These are phyloP conservation scores for Artemia sinica DNA, from an alignment of 2,888 invertebrate genomes.

Conservation along the genomic window DNA sequence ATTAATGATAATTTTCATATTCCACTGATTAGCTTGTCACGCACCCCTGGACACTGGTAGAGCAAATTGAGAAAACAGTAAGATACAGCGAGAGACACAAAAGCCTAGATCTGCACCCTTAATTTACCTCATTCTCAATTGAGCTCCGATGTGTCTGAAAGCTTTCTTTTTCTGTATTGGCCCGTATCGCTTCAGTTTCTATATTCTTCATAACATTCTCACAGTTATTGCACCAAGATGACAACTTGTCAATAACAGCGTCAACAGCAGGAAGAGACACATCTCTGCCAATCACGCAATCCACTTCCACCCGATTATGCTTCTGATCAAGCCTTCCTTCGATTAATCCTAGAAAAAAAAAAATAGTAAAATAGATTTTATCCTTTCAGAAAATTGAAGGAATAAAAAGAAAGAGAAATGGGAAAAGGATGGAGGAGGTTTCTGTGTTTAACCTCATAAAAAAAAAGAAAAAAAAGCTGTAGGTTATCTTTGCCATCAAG, in stretches of 20 bases:
- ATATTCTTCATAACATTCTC: slow-evolving; percentile 73
- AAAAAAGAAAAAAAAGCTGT: no score
- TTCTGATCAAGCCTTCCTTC: slow-evolving; percentile 91
- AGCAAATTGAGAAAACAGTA: not conserved
- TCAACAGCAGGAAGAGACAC: slow-evolving; percentile 66
- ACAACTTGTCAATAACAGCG: slow-evolving; percentile 58
- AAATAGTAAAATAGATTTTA: slow-evolving; percentile 16
- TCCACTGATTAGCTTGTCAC: no score
- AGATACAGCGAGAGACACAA: no score
- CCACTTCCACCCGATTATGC: slow-evolving; percentile 77
- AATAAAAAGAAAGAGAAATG: not conserved
- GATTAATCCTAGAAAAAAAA: slow-evolving; percentile 56
- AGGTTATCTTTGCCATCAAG: no score
- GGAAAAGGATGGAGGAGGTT: no score
- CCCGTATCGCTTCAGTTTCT: slow-evolving; percentile 68
- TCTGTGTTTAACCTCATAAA: no score
- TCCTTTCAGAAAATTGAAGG: slow-evolving; percentile 20
- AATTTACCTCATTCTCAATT: slow-evolving; percentile 64
- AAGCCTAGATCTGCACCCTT: not conserved
- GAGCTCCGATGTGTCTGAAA: slow-evolving; percentile 58
- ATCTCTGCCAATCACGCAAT: slow-evolving; percentile 82
- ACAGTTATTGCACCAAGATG: slow-evolving; percentile 77
- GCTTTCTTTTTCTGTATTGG: slow-evolving; percentile 65
- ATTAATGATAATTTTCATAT: no score
- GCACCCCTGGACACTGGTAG: no score